Evolutionary conservation across 1,140 invertebrate genomes (phyloP), one percentile per base, ranked within the genome.

Genomic region (Thalassaphorura encarpata): DNA sequence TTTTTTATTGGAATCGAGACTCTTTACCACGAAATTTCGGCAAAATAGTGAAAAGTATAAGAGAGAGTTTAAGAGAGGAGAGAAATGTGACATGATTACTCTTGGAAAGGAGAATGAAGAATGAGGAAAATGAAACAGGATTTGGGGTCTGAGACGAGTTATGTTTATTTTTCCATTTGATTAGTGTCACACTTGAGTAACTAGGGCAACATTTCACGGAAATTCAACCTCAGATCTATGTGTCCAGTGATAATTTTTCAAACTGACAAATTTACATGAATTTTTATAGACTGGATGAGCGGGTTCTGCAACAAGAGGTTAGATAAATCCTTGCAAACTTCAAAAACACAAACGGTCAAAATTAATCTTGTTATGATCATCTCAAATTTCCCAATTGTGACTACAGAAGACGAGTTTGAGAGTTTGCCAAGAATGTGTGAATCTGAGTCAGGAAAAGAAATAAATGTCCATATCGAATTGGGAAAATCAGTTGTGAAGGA

Each of bases 31-130:
- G n/a, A n/a, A n/a, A n/a, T n/a, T n/a, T n/a, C n/a, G n/a, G n/a
- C n/a, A n/a, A n/a, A n/a, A n/a, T n/a, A n/a, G n/a, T n/a, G n/a
- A n/a, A n/a, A n/a, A n/a, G n/a, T n/a, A n/a, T n/a, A n/a, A n/a
- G n/a, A n/a, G n/a, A n/a, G n/a, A n/a, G n/a, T n/a, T n/a, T n/a
- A 42, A 57, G 51, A 51, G 46, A 15, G 31, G 29, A n/a, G 51
- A 52, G 43, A 68, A 56, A 27, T 29, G 16, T 16, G 26, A 18
- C 39, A 52, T 26, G 18, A 24, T 45, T 48, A 64, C 62, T 31
- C 54, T 62, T 39, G 61, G 53, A 43, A 47, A 54, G 68, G 69
- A 45, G 69, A 71, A 51, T 71, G 71, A 57, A 70, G 71, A 58
- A 70, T 72, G 53, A 68, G 70, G 46, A 66, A 56, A 58, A 66